Conservation (phyloP, 1,140 invertebrate species). For the Drosophila melanica region DNA sequence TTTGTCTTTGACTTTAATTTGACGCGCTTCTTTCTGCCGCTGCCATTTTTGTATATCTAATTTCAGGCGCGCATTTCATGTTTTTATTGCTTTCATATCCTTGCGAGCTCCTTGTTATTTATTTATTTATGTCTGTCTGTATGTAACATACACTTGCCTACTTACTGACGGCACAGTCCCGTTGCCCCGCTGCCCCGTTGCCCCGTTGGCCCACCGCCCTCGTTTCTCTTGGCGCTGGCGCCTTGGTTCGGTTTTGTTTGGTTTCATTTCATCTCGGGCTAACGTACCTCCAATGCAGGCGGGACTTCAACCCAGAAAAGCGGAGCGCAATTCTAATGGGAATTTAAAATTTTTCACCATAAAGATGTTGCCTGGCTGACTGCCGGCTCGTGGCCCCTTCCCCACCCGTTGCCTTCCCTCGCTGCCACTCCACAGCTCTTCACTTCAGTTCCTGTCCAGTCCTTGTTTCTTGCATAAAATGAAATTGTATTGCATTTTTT, state of each 20-base stretch:
- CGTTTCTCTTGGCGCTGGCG: conserved; percentile 30
- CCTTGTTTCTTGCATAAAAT: conserved; percentile 79
- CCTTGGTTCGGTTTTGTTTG: conserved; percentile 41
- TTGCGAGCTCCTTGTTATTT: conserved; percentile 48
- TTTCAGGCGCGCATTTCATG: conserved; percentile 47
- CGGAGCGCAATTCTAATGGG: conserved; percentile 73
- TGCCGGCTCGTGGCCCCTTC: background rate
- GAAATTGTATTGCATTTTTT: conserved; percentile 76
- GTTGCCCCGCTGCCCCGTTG: background rate
- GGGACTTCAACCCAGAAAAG: conserved; percentile 36
- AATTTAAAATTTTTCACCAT: conserved; percentile 80
- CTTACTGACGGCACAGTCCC: conserved; percentile 44
- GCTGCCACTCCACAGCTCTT: conserved; percentile 6
- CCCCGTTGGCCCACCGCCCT: conserved; percentile 1
- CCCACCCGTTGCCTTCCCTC: background rate
- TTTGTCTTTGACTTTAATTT: conserved; percentile 53
- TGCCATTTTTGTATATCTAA: conserved; percentile 50
- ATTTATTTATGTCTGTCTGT: conserved; percentile 60
- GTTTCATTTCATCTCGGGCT: conserved; percentile 73
- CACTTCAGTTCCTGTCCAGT: conserved; percentile 46
- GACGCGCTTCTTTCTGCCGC: conserved; percentile 17
- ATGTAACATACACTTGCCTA: conserved; percentile 71
- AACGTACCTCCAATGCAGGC: conserved; percentile 27
- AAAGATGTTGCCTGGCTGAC: conserved; percentile 58
- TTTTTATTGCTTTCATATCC: conserved; percentile 49